phyloP scores from a whole-genome alignment of 2,797 vertebrate species.

The Syndactyla subalaris region DNA sequence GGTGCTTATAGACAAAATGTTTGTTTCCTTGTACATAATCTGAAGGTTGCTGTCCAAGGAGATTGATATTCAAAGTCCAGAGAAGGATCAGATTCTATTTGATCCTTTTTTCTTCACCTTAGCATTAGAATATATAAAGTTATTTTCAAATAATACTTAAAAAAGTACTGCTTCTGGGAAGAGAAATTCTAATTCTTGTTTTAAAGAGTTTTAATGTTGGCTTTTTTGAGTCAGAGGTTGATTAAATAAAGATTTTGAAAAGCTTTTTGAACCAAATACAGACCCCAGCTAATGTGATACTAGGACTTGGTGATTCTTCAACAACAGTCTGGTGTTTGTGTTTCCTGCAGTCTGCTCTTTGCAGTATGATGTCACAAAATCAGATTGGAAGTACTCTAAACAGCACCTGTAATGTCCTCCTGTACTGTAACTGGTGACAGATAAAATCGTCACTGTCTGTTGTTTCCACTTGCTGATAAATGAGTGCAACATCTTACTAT shows the following conservation, averaged over 20 bases:
- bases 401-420: background rate
- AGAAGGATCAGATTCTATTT: background rate
- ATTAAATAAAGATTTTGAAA: background rate
- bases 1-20: background rate
- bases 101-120: background rate
- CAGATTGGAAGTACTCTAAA: slow-evolving; percentile 45
- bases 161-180: background rate
- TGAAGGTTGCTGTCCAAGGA: background rate
- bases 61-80: background rate
- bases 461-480: slow-evolving; percentile 39
- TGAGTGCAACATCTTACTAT: slow-evolving; percentile 25
- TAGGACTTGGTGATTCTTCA: background rate
- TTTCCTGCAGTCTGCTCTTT: background rate
- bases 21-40: background rate
- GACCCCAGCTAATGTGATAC: background rate
- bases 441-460: background rate
- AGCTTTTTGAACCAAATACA: background rate
- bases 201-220: background rate
- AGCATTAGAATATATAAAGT: background rate
- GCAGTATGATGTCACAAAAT: slow-evolving; percentile 42
- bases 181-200: background rate
- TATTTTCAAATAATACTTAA: background rate
- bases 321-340: background rate
- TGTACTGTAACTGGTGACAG: background rate
- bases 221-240: background rate